A percentile compares a stretch with the other conserved stretches of the same genome.
phyloP scores from a whole-genome alignment of 1,140 invertebrate genomes.

The Triops cancriformis region DNA sequence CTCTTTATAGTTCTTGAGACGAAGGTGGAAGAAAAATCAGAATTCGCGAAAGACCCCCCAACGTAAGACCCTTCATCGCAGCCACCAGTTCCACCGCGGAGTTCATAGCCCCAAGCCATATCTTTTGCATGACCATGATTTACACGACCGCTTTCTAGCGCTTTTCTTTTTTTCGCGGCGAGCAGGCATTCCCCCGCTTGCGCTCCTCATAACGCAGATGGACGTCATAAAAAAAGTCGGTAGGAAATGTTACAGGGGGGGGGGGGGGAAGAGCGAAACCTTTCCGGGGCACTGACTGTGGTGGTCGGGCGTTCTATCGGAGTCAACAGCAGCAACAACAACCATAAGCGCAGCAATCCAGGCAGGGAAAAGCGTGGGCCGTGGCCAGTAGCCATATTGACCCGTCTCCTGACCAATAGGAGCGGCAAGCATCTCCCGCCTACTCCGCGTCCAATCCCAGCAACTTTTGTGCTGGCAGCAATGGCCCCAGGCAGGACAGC shows the following conservation, averaged over 20 bases:
- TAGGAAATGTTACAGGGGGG: background rate
- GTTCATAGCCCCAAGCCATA: background rate
- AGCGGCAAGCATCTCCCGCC: constrained; percentile 3
- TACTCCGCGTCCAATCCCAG: constrained; percentile 4
- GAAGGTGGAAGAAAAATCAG: background rate
- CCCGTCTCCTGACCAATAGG: constrained; percentile 8
- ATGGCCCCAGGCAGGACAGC: constrained; percentile 3
- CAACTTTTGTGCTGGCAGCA: background rate
- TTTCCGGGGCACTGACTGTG: background rate
- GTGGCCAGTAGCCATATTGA: constrained; percentile 12
- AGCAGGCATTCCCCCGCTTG: background rate
- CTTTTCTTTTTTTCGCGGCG: background rate
- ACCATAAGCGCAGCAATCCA: background rate
- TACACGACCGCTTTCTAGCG: background rate
- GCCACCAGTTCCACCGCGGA: background rate
- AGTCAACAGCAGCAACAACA: background rate
- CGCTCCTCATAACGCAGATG: background rate
- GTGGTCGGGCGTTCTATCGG: background rate
- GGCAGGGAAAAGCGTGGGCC: constrained; percentile 3
- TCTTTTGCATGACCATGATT: background rate
- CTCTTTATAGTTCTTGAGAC: too few species aligned
- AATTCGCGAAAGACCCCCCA: background rate
- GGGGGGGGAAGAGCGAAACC: background rate
- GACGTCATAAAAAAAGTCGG: background rate
- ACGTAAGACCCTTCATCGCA: background rate